Conservation (phyloP, 37 sponge, comb jelly and placozoan species). For the Geodia barretti region DNA sequence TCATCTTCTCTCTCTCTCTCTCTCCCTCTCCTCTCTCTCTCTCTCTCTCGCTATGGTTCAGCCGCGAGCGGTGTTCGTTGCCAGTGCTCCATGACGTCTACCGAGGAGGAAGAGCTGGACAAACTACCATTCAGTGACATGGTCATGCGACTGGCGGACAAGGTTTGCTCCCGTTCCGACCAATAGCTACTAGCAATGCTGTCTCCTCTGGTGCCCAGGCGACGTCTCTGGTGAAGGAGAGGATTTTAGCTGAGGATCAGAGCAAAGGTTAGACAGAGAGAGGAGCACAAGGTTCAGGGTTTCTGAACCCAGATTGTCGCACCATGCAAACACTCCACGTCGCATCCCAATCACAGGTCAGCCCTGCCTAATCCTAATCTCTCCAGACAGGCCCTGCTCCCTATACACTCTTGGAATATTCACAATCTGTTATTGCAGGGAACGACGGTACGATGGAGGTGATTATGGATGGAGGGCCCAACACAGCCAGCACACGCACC, state of each 20-base stretch:
- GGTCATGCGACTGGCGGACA: conserved; percentile 63
- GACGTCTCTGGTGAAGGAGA: conserved; percentile 33
- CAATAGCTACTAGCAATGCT: neutral
- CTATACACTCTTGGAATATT: neutral
- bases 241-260: conserved; percentile 23
- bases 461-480: conserved; percentile 95
- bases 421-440: conserved; percentile 57
- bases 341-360: conserved; percentile 75
- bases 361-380: too few relatives aligned
- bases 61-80: neutral
- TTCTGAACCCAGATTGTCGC: conserved; percentile 76
- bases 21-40: neutral
- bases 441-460: conserved; percentile 86
- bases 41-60: neutral
- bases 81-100: neutral
- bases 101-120: conserved; percentile 1
- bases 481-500: conserved; percentile 93
- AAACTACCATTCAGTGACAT: conserved; percentile 57
- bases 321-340: conserved; percentile 86
- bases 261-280: conserved; percentile 11
- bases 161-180: conserved; percentile 9
- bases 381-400: too few relatives aligned
- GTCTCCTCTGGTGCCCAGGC: conserved; percentile 15
- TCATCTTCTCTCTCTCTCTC: neutral
- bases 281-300: conserved; percentile 41